Percentiles rank a stretch among this genome's conserved stretches.
Conservation (phyloP, 2,113 vertebrate species). For the Prolemur simus region DNA sequence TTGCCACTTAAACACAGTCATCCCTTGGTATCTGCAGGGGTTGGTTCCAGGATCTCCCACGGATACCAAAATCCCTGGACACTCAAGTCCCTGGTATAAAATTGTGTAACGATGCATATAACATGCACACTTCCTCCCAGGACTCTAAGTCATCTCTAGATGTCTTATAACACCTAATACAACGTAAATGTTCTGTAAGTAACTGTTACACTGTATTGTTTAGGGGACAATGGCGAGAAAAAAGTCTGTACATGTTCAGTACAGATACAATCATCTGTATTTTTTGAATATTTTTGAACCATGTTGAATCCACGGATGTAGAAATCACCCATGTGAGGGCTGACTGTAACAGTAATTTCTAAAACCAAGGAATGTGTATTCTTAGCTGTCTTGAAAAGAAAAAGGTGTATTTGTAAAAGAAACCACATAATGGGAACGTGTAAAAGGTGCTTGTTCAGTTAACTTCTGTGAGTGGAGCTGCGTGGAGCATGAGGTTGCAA, state of each 20-base stretch:
- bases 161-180: not conserved
- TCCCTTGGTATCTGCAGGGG: not conserved
- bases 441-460: accelerated
- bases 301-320: not conserved
- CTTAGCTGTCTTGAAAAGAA: not conserved
- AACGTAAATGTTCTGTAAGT: not conserved
- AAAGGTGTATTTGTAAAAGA: not conserved
- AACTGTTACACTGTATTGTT: not conserved
- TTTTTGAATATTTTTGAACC: not conserved
- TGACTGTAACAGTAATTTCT: not conserved
- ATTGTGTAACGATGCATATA: not conserved
- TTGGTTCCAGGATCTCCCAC: not conserved
- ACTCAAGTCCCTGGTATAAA: not conserved
- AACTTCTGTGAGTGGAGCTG: not conserved
- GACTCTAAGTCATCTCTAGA: not conserved
- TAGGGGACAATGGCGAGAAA: not conserved
- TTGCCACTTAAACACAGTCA: not conserved
- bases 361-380: not conserved
- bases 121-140: not conserved
- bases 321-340: not conserved
- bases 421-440: accelerated
- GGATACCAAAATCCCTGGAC: not conserved
- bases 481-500: not conserved
- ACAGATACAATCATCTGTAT: not conserved
- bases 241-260: not conserved